Evolutionary conservation across 2,797 vertebrate genomes (phyloP).

Genomic region (Kryptopterus vitreolus): DNA sequence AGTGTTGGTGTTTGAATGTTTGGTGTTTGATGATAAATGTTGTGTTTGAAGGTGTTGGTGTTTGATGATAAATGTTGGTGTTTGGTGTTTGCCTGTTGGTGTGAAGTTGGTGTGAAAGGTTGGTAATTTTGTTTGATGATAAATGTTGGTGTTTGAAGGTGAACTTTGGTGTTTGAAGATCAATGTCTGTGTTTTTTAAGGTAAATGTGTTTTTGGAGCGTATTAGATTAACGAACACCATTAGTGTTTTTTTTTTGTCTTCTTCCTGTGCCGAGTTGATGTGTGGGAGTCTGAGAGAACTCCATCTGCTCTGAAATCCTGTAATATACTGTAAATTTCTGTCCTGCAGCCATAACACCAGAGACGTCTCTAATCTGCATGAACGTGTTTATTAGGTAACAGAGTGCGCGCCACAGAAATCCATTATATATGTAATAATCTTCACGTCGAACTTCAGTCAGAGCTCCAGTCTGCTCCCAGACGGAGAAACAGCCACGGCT

Average conservation of each 20-base stretch:
- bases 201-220: not conserved
- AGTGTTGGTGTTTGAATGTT: not conserved
- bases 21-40: not conserved
- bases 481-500: not conserved
- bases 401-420: conserved; percentile 12
- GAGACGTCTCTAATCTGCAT: conserved; percentile 30
- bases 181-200: not conserved
- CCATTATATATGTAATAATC: conserved; percentile 4
- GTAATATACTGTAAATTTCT: conserved; percentile 45
- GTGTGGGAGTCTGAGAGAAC: conserved; percentile 38
- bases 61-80: not conserved
- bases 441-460: conserved; percentile 1
- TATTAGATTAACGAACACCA: not conserved
- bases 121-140: no score
- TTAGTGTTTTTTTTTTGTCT: not conserved
- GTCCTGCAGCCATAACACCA: conserved; percentile 36
- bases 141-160: not conserved
- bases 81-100: not conserved
- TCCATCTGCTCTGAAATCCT: conserved; percentile 41
- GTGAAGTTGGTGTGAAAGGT: no score
- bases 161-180: not conserved
- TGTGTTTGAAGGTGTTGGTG: not conserved
- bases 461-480: not conserved
- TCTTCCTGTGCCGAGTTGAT: conserved; percentile 32
- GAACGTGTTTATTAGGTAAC: conserved; percentile 32